These are phyloP conservation scores for Apodemus speciosus DNA, from an alignment of 2,113 vertebrate species.

Conservation along the genomic window DNA sequence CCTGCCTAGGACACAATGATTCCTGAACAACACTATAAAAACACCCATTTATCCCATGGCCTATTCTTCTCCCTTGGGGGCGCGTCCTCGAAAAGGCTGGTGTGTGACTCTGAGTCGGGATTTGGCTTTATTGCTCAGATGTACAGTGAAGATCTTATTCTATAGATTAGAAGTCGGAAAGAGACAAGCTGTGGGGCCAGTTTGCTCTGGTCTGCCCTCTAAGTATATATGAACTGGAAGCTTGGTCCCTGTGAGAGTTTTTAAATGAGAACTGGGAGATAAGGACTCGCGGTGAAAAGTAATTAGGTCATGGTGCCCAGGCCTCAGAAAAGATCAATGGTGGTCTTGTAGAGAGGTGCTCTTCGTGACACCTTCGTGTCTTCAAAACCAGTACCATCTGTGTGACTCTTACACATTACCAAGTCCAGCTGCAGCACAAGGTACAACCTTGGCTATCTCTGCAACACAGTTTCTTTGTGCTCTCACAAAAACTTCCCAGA, in stretches of 20 bases:
- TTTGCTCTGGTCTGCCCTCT: background rate
- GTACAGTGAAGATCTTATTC: slow-evolving; percentile 19
- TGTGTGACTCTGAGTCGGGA: background rate
- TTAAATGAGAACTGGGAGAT: background rate
- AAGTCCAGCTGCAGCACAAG: too few relatives aligned
- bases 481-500: too few relatives aligned
- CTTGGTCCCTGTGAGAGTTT: background rate
- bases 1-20: slow-evolving; percentile 52
- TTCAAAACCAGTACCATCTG: too few relatives aligned
- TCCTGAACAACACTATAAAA: slow-evolving; percentile 10
- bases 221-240: background rate
- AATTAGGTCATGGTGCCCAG: background rate
- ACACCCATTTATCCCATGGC: background rate
- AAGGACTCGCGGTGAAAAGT: too few relatives aligned
- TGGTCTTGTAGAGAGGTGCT: background rate
- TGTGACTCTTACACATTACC: too few relatives aligned
- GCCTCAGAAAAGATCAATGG: background rate
- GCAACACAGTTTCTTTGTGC: too few relatives aligned
- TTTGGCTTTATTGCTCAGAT: slow-evolving; percentile 17
- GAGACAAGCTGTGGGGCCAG: background rate
- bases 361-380: too few relatives aligned
- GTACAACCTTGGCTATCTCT: too few relatives aligned
- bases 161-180: background rate
- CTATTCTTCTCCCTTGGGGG: background rate
- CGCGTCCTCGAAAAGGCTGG: slow-evolving; percentile 21